Base-by-base conservation (phyloP, 1,140 invertebrate species). In the Bombyx mori region DNA sequence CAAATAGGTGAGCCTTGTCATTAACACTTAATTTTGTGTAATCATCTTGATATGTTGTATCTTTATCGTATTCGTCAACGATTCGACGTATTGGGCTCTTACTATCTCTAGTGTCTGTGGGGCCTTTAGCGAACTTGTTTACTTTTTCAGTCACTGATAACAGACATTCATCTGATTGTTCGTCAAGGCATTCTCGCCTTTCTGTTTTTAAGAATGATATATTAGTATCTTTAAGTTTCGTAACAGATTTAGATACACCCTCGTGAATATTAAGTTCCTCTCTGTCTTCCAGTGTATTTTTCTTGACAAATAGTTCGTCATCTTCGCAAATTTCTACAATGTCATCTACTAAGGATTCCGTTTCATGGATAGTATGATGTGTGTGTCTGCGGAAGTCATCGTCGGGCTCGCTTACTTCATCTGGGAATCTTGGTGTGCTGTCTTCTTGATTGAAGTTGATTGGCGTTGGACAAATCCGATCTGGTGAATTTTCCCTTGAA, bases 321-420 rank as follows among this genome's bases (percentile, higher is more conserved):
- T 87, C 87, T 64, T 90, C 89, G 57, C 75, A 81, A 60, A 90
- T 82, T 74, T 91, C 90, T 8, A 89, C 86, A 60, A 90, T 90
- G 58, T 88, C 88, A 67, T 89, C 84, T 6, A 76, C 83, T 44
- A 83, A 75, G 42, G 88, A 69, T 71, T 88, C 77, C 61, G 80
- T 69, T 82, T 90, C 77, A 77, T 88, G 70, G 54, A 88, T 87
- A 58, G 85, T 85, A 35, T 84, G 70, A 67, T 86, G 67, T 58
- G 66, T 64, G 22, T 83, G 74, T 51, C 74, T 82, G 26, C 65
- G 68, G 35, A 73, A 78, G 56, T 90, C 89, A 70, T 93, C 92
- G 57, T 94, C 92, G 9, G 93, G 92, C 88, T 93, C 92, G 71
- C 88, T 90, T 2, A 93, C 89, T 63, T 90, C 88, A 77, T 94